Evolutionary conservation across 2,113 vertebrate genomes (phyloP).

Genomic region (Siniperca chuatsi): DNA sequence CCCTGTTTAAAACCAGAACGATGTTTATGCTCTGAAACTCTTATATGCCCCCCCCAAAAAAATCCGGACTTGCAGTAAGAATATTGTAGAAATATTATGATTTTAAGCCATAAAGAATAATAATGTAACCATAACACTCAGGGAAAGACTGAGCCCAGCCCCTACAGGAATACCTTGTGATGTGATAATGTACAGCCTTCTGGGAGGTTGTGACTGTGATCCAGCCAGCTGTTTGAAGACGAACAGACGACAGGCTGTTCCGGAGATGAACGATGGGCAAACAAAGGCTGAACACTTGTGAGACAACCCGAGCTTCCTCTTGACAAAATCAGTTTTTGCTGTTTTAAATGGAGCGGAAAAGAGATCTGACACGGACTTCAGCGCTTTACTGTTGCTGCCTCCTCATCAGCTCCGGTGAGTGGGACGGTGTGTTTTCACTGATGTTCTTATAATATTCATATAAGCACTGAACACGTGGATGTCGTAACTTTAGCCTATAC

Average conservation of each 20-base stretch:
- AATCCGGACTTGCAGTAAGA: too few relatives aligned
- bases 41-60: too few relatives aligned
- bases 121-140: too few relatives aligned
- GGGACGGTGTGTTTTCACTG: not conserved
- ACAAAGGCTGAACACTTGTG: not conserved
- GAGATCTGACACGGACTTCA: not conserved
- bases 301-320: not conserved
- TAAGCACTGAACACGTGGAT: too few relatives aligned
- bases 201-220: constrained; percentile 9
- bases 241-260: not conserved
- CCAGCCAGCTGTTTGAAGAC: not conserved
- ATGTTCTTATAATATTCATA: not conserved
- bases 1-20: too few relatives aligned
- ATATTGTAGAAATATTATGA: too few relatives aligned
- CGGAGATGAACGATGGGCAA: not conserved
- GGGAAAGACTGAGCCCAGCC: not conserved
- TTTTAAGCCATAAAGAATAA: too few relatives aligned
- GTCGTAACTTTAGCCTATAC: not conserved
- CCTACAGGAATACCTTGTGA: not conserved
- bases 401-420: constrained; percentile 60
- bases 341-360: constrained; percentile 37
- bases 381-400: constrained; percentile 50
- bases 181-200: too few relatives aligned
- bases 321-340: not conserved
- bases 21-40: too few relatives aligned